Conservation (phyloP, 1,140 invertebrate species). For the Drosophila malerkotliana region DNA sequence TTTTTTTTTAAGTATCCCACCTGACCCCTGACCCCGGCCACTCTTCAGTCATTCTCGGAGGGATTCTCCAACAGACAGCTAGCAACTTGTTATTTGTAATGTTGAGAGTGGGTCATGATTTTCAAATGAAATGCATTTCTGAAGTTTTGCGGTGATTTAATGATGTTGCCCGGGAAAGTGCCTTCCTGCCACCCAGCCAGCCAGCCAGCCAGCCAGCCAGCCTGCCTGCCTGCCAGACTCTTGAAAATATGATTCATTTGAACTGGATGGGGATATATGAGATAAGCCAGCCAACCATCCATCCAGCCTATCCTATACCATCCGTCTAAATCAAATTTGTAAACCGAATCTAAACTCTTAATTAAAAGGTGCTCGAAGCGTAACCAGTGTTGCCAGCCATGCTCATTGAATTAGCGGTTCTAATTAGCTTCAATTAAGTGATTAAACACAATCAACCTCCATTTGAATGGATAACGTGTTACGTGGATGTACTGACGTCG, state of each 20-base stretch:
- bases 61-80: slow-evolving; percentile 47
- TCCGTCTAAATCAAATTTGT: not conserved
- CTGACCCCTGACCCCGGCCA: slow-evolving; percentile 4
- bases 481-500: too few relatives aligned
- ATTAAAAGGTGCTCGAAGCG: slow-evolving; percentile 24
- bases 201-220: too few relatives aligned
- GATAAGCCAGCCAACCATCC: too few relatives aligned
- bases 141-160: slow-evolving; percentile 73
- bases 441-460: slow-evolving; percentile 51
- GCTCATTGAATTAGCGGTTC: slow-evolving; percentile 60
- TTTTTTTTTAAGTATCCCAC: slow-evolving; percentile 26
- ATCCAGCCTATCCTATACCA: too few relatives aligned
- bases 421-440: slow-evolving; percentile 76
- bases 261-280: not conserved
- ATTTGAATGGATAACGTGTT: too few relatives aligned
- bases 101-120: slow-evolving; percentile 64
- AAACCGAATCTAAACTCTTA: not conserved
- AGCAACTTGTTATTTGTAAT: slow-evolving; percentile 76
- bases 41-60: not conserved
- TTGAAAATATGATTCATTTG: slow-evolving; percentile 44
- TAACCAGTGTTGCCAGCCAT: slow-evolving; percentile 31
- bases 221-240: not conserved
- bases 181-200: slow-evolving; percentile 1
- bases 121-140: slow-evolving; percentile 76
- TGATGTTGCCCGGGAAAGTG: slow-evolving; percentile 63